phyloP scores from a whole-genome alignment of 2,113 vertebrate species.

The Copsychus sechellarum region DNA sequence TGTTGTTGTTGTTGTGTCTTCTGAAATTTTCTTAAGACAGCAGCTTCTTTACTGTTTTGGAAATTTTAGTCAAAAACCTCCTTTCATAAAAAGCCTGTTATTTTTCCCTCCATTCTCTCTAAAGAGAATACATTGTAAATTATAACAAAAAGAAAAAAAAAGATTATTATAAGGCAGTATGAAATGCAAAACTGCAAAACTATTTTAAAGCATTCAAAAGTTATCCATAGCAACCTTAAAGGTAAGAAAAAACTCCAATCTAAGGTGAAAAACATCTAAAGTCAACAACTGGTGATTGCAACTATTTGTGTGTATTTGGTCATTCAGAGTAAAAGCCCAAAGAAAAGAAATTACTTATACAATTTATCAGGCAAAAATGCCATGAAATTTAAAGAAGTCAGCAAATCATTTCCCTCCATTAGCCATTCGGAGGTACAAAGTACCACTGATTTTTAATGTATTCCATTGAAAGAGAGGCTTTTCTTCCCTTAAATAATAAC shows the following conservation, averaged over 20 bases:
- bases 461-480: background rate
- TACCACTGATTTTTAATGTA: background rate
- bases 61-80: background rate
- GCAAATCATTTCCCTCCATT: background rate
- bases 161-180: background rate
- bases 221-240: background rate
- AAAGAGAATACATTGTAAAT: background rate
- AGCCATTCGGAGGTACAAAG: slow-evolving; percentile 1
- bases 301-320: background rate
- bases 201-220: background rate
- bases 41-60: background rate
- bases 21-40: background rate
- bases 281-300: slow-evolving; percentile 28
- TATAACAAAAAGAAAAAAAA: background rate
- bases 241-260: background rate
- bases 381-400: background rate
- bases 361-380: slow-evolving; percentile 1
- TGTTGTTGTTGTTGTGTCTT: background rate
- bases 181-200: background rate
- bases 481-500: background rate
- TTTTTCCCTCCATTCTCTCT: background rate
- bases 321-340: background rate
- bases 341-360: background rate
- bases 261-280: slow-evolving; percentile 13
- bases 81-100: background rate